Conservation (phyloP, 2,888 invertebrate genomes). For the Apocheima hispidaria region DNA sequence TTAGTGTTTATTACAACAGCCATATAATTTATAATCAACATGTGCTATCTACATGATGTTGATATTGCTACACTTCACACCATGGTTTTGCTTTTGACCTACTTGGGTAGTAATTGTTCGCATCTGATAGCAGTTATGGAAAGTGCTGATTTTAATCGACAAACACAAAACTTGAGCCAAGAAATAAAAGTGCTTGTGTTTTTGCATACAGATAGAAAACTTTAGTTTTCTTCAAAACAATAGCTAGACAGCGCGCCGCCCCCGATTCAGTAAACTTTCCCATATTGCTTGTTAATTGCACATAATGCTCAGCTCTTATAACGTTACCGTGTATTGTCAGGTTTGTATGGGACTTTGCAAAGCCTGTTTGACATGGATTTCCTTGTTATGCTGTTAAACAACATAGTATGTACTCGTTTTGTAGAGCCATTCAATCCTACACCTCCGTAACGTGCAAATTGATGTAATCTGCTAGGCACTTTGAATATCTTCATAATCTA, state of each 20-base stretch:
- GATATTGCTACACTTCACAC: slow-evolving; percentile 42
- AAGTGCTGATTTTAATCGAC: slow-evolving; percentile 34
- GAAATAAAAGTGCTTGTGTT: neutral
- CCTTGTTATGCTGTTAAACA: slow-evolving; percentile 38
- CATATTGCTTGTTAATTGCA: slow-evolving; percentile 56
- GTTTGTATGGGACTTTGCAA: slow-evolving; percentile 38
- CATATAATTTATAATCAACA: slow-evolving; percentile 51
- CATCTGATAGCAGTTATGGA: slow-evolving; percentile 33
- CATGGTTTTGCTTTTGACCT: slow-evolving; percentile 38
- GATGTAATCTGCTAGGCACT: neutral
- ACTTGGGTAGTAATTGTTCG: slow-evolving; percentile 32
- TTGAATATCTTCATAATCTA: neutral
- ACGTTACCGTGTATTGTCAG: slow-evolving; percentile 42
- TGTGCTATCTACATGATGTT: slow-evolving; percentile 43
- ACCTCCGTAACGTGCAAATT: neutral
- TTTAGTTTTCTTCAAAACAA: slow-evolving; percentile 28
- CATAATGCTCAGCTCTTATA: slow-evolving; percentile 51
- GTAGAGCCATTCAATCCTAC: neutral
- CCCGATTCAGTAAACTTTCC: slow-evolving; percentile 58
- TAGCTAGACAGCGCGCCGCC: slow-evolving; percentile 55
- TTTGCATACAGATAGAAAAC: neutral
- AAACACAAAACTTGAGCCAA: neutral
- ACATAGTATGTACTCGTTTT: slow-evolving; percentile 20
- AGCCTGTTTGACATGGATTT: slow-evolving; percentile 43
- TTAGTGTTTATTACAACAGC: slow-evolving; percentile 42